phyloP scores from a whole-genome alignment of 2,113 vertebrate genomes.

The human (Homo sapiens) region DNA sequence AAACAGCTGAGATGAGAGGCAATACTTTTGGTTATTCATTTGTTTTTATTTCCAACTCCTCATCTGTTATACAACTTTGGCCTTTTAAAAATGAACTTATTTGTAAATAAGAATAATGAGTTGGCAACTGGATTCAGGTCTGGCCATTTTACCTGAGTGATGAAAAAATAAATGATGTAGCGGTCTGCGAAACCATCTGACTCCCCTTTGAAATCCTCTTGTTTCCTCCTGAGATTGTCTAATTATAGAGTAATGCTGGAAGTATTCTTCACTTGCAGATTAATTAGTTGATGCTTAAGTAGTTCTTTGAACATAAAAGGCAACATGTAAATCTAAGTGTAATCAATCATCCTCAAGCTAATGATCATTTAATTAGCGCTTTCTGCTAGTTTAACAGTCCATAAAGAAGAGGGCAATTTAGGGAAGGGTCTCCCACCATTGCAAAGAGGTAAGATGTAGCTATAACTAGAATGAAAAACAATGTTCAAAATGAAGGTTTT shows the following conservation, averaged over 20 bases:
- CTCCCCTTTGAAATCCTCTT: background rate
- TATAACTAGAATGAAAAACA: background rate
- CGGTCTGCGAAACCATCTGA: background rate
- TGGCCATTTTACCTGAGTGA: conserved; percentile 14
- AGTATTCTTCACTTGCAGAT: conserved; percentile 5
- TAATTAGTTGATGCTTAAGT: conserved; percentile 60
- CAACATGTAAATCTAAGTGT: conserved; percentile 58
- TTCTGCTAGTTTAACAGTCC: conserved; percentile 47
- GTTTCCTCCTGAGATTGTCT: conserved; percentile 10
- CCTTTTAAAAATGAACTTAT: conserved; percentile 1
- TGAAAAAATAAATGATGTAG: background rate
- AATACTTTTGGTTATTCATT: background rate
- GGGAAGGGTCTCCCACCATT: background rate
- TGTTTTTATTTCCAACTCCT: conserved; percentile 12
- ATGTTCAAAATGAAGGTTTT: background rate
- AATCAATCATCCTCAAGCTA: conserved; percentile 49
- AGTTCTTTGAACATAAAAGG: conserved; percentile 54
- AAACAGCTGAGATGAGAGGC: background rate
- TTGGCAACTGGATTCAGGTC: background rate
- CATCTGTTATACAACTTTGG: background rate
- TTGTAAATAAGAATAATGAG: conserved; percentile 36
- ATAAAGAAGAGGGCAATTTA: background rate
- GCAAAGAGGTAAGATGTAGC: background rate
- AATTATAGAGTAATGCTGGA: conserved; percentile 14
- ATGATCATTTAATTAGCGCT: conserved; percentile 53